These are phyloP conservation scores for Colostygia pectinataria DNA, from an alignment of 2,888 invertebrate genomes.

Conservation along the genomic window DNA sequence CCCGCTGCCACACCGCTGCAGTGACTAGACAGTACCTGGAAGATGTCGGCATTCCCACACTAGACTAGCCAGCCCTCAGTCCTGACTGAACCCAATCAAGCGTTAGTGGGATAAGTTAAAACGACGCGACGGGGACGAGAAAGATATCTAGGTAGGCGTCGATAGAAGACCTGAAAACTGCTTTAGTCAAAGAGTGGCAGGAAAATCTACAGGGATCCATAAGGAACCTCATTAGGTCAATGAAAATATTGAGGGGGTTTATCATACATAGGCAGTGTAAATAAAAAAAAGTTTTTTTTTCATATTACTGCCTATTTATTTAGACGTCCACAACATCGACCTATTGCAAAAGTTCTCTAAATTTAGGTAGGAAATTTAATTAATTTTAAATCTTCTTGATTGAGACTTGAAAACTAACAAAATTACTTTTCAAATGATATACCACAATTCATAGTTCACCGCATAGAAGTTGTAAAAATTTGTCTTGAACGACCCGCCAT, in stretches of 20 bases:
- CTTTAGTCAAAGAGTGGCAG: background rate
- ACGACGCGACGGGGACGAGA: background rate
- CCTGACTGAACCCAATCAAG: too few species aligned
- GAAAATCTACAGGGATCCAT: background rate
- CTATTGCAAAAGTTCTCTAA: too few species aligned
- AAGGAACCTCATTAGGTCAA: background rate
- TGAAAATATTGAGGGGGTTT: too few species aligned
- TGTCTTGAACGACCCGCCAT: background rate
- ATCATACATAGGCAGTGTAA: too few species aligned
- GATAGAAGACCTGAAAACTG: conserved; percentile 1
- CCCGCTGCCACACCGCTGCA: background rate
- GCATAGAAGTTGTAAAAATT: background rate
- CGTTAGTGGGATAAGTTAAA: background rate
- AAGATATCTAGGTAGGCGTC: background rate
- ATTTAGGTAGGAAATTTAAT: background rate
- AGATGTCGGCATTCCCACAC: background rate
- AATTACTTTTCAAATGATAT: background rate
- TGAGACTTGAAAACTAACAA: background rate
- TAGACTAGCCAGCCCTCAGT: too few species aligned
- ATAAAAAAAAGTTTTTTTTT: background rate
- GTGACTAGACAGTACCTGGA: background rate
- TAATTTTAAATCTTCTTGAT: background rate
- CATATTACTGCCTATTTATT: background rate
- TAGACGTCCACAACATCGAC: too few species aligned
- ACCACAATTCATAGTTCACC: background rate